Base-by-base conservation (phyloP, 2,888 invertebrate genomes). In the Pyrgus malvae region DNA sequence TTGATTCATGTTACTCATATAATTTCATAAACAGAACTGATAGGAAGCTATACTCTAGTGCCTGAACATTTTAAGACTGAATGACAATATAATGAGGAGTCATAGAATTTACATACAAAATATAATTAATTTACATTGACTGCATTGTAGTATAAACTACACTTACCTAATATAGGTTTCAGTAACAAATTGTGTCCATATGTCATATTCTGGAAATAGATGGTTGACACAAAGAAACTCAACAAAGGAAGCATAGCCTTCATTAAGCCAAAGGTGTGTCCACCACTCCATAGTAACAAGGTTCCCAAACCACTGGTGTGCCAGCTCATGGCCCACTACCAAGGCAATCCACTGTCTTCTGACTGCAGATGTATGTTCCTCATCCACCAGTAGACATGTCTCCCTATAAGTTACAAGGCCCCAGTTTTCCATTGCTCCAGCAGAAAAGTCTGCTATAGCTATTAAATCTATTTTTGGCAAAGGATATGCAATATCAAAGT, bases 341-440 rank as follows among this genome's bases (percentile, higher is more conserved):
- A 98, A 82, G 0, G 98, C 98, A 67, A 98, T 96, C 86, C 94
- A 94, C 74, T 97, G 97, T 66, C 95, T 94, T 46, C 94, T 92
- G 54, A 93, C 93, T 2, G 97, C 93, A 1, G 98, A 97, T 0
- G 98, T 97, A 74, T 98, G 96, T 67, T 95, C 92, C 1, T 96
- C 95, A 86, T 99, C 99, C 3, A 98, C 96, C 27, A 99, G 89
- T 0, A 99, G 91, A 65, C 96, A 96, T 3, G 96, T 96, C 80
- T 99, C 99, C 59, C 98, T 93, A 74, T 96, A 97, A n/a, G 97
- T 97, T 23, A 97, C 95, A 42, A 95, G 80, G 2, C 99, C 99
- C 99, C 99, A 99, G 83, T 99, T 99, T 83, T 99, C 98, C 98
- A 99, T 99, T 51, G 99, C 98, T 64, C 97, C 98, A 59, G 96